Evolutionary conservation across 53 echinoderm and acorn worm species (phyloP).

Genomic region (Apostichopus leukothele): DNA sequence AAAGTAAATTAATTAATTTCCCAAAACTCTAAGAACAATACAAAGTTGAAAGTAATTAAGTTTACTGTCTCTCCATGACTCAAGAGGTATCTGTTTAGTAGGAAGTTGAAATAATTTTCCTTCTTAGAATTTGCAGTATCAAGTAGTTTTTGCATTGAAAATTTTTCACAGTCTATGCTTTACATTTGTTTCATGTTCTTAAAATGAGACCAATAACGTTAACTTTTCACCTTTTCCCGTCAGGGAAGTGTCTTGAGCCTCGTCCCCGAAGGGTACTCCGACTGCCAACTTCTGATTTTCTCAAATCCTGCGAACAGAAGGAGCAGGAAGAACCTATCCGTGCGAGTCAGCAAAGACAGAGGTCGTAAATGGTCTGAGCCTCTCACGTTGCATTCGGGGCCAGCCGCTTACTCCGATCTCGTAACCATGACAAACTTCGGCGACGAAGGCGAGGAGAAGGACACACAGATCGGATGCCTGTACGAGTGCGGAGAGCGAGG

Average conservation of each 20-base stretch:
- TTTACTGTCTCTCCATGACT: too few species aligned
- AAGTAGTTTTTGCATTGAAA: too few species aligned
- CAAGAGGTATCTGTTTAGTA: too few species aligned
- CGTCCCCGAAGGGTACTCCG: background rate
- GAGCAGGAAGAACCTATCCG: slow-evolving; percentile 79
- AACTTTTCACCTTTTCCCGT: background rate
- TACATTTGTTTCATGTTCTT: too few species aligned
- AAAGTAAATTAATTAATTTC: too few species aligned
- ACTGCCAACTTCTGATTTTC: slow-evolving; percentile 68
- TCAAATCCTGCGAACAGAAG: slow-evolving; percentile 84
- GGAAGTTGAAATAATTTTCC: too few species aligned
- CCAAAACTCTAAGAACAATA: too few species aligned
- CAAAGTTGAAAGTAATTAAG: too few species aligned
- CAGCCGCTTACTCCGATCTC: slow-evolving; percentile 91
- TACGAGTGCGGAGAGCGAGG: slow-evolving; percentile 62
- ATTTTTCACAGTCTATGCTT: too few species aligned
- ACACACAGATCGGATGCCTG: slow-evolving; percentile 71
- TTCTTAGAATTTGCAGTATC: too few species aligned
- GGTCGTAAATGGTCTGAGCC: slow-evolving; percentile 82
- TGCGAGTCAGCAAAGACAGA: slow-evolving; percentile 74
- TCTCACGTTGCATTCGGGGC: slow-evolving; percentile 72
- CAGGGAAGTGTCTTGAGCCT: slow-evolving; percentile 89
- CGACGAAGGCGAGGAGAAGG: slow-evolving; percentile 13
- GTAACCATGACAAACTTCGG: slow-evolving; percentile 38
- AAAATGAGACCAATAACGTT: too few species aligned